These are phyloP conservation scores for Amblyteles armatorius DNA, from an alignment of 2,888 invertebrate genomes.

Conservation along the genomic window DNA sequence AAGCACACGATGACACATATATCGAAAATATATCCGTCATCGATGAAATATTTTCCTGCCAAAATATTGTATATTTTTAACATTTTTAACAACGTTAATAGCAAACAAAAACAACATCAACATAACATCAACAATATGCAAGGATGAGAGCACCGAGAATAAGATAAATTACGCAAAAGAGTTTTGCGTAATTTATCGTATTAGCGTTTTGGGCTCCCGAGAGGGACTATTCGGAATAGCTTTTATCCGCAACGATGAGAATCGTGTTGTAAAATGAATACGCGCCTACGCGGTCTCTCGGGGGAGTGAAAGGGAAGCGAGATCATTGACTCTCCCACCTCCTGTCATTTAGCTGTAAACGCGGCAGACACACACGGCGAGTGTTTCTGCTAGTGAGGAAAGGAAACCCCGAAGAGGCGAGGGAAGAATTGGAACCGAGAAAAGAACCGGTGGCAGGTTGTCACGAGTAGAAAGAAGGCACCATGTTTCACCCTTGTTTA, in stretches of 20 bases:
- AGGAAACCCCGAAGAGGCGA: constrained; percentile 21
- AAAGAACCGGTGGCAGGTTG: constrained; percentile 37
- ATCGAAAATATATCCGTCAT: no score
- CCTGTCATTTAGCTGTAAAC: constrained; percentile 46
- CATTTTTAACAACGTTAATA: neutral
- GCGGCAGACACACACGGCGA: neutral
- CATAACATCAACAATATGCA: neutral
- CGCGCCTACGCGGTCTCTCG: neutral
- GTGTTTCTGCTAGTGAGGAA: constrained; percentile 19
- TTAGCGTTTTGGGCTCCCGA: constrained; percentile 9
- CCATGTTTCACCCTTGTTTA: constrained; percentile 66
- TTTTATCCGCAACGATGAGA: constrained; percentile 20
- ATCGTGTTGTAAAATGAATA: constrained; percentile 13
- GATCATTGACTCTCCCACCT: constrained; percentile 19
- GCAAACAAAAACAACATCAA: neutral
- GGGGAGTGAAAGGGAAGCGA: constrained; percentile 28
- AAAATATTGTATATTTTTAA: no score
- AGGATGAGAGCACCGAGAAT: neutral
- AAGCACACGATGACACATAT: neutral
- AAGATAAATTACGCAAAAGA: constrained; percentile 38
- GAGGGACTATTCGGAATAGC: constrained; percentile 48
- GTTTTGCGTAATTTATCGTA: no score
- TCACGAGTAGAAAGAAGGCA: constrained; percentile 53
- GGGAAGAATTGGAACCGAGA: constrained; percentile 48
- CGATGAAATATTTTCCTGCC: neutral